These are phyloP conservation scores for Polypterus bichir DNA, from an alignment of 2,113 vertebrate species.

Conservation along the genomic window DNA sequence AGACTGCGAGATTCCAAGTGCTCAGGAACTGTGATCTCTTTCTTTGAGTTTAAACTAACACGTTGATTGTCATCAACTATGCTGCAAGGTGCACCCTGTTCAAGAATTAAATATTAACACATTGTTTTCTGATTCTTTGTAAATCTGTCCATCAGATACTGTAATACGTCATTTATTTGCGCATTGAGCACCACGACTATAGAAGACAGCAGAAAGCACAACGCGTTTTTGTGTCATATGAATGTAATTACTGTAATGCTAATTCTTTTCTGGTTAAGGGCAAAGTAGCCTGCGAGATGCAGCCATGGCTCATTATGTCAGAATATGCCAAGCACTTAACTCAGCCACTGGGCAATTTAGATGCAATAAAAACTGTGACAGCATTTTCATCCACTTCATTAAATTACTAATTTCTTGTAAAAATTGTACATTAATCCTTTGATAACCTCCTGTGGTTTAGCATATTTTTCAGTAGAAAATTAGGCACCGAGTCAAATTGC, in stretches of 20 bases:
- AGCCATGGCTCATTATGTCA: conserved; percentile 75
- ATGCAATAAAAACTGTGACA: conserved; percentile 77
- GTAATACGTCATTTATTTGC: too few relatives aligned
- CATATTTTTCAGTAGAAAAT: conserved; percentile 58
- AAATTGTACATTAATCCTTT: conserved; percentile 78
- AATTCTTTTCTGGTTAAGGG: conserved; percentile 66
- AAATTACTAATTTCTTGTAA: conserved; percentile 84
- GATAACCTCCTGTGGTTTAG: conserved; percentile 67
- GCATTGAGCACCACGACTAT: too few relatives aligned
- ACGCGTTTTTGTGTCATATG: too few relatives aligned
- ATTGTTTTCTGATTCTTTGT: too few relatives aligned
- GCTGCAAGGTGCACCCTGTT: too few relatives aligned
- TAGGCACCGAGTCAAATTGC: conserved; percentile 44
- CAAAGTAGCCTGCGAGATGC: conserved; percentile 72
- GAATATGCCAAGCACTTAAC: conserved; percentile 62
- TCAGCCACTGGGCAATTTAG: conserved; percentile 77
- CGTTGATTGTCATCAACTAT: too few relatives aligned
- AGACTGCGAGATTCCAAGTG: too few relatives aligned
- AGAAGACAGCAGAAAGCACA: too few relatives aligned
- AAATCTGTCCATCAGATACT: too few relatives aligned
- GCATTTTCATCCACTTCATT: conserved; percentile 84
- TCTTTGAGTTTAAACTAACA: too few relatives aligned
- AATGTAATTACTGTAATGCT: conserved; percentile 42
- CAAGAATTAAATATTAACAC: too few relatives aligned
- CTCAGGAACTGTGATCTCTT: too few relatives aligned